phyloP scores from a whole-genome alignment of 2,797 vertebrate genomes.

The Apodemus agrarius region DNA sequence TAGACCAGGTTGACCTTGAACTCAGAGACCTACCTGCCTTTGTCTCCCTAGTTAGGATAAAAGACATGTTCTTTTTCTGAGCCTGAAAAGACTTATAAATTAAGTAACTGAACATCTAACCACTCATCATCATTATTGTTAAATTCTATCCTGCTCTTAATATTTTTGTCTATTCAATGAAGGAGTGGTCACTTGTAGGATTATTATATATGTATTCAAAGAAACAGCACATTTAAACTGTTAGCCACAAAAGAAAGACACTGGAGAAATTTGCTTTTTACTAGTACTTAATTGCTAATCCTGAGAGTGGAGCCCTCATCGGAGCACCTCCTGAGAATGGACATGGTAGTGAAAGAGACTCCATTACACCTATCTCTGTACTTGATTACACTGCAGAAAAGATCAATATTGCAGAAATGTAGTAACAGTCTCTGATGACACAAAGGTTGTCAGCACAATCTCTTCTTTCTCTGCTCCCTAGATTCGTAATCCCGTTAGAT shows the following conservation, averaged over 20 bases:
- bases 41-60: background rate
- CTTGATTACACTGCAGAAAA: background rate
- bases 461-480: background rate
- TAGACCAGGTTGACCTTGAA: background rate
- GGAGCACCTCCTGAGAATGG: background rate
- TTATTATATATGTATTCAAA: background rate
- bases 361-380: background rate
- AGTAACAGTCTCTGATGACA: background rate
- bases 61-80: background rate
- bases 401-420: background rate
- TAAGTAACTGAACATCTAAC: background rate
- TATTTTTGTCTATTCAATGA: slow-evolving; percentile 13
- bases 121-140: background rate
- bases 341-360: background rate
- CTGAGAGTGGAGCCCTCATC: background rate
- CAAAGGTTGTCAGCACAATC: background rate
- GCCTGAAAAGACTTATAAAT: slow-evolving; percentile 11
- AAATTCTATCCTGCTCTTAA: background rate
- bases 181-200: background rate
- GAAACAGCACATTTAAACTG: background rate
- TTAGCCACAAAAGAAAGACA: background rate
- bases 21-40: background rate
- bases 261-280: background rate
- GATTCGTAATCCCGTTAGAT: background rate
- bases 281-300: background rate